These are phyloP conservation scores for Cecropterus lyciades DNA, from an alignment of 1,140 invertebrate species.

Conservation along the genomic window DNA sequence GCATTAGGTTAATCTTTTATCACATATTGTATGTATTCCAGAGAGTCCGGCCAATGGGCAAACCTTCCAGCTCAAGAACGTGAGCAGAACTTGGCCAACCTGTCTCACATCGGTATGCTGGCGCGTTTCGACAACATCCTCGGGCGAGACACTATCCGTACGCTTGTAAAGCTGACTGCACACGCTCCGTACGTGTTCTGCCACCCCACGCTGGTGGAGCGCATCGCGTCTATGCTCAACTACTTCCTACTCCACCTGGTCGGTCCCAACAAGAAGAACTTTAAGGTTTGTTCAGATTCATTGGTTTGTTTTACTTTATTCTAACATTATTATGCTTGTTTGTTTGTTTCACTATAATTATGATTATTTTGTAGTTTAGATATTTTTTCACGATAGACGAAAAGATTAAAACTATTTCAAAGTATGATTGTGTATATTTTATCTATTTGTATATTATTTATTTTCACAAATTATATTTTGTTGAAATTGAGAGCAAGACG, in stretches of 20 bases:
- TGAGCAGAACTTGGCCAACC: conserved; percentile 89
- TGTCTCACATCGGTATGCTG: conserved; percentile 92
- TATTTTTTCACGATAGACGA: no score
- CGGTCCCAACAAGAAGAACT: conserved; percentile 93
- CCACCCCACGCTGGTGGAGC: conserved; percentile 95
- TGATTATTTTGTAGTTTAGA: no score
- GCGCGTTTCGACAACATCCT: conserved; percentile 97
- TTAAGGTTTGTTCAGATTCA: no score
- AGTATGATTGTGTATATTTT: no score
- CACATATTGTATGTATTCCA: conserved; percentile 49
- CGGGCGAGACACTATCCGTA: conserved; percentile 94
- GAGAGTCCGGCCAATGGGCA: conserved; percentile 92
- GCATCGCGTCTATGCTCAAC: conserved; percentile 97
- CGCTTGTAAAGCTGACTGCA: conserved; percentile 92
- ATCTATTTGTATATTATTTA: no score
- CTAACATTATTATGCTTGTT: no score
- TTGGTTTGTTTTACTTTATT: no score
- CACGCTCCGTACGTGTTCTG: conserved; percentile 95
- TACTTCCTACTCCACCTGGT: conserved; percentile 96
- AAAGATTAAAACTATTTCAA: no score
- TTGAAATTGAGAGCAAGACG: no score
- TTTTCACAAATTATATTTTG: no score
- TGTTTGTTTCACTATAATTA: no score
- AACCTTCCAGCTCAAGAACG: conserved; percentile 88
- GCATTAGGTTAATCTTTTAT: no score